Conservation (phyloP, 1,140 invertebrate genomes). For the Amphibalanus amphitrite region DNA sequence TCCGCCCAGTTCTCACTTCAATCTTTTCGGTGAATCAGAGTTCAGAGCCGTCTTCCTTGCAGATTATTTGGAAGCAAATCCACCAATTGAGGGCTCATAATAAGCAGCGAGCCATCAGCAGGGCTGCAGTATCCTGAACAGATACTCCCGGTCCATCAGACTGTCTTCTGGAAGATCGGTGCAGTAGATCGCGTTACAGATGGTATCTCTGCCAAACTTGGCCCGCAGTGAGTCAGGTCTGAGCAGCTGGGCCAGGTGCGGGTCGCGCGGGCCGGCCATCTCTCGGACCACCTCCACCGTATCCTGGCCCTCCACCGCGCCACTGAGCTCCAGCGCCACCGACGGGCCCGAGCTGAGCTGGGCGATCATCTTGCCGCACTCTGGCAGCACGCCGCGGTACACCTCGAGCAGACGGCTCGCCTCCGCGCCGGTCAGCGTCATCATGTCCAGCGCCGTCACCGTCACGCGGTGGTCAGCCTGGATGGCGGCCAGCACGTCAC, state of each 20-base stretch:
- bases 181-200: background rate
- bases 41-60: too few relatives aligned
- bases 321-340: background rate
- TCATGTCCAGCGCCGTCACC: background rate
- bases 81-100: too few relatives aligned
- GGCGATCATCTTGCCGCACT: background rate
- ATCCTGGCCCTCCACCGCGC: background rate
- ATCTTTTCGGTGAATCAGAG: too few relatives aligned
- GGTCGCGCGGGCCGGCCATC: background rate
- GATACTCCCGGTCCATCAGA: background rate
- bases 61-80: too few relatives aligned
- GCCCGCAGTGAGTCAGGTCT: background rate
- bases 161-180: background rate
- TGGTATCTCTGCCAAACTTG: background rate
- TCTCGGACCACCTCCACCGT: background rate
- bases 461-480: background rate
- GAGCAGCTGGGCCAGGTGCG: background rate
- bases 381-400: conserved; percentile 1
- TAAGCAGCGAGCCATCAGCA: too few relatives aligned
- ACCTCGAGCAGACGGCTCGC: background rate
- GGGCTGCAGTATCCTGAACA: background rate
- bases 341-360: background rate
- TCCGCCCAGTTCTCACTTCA: too few relatives aligned
- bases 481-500: background rate
- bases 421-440: background rate